A percentile compares a stretch with the other conserved stretches of the same genome.
These are phyloP conservation scores for Notodromas monacha DNA, from an alignment of 2,888 invertebrate species.

Conservation along the genomic window DNA sequence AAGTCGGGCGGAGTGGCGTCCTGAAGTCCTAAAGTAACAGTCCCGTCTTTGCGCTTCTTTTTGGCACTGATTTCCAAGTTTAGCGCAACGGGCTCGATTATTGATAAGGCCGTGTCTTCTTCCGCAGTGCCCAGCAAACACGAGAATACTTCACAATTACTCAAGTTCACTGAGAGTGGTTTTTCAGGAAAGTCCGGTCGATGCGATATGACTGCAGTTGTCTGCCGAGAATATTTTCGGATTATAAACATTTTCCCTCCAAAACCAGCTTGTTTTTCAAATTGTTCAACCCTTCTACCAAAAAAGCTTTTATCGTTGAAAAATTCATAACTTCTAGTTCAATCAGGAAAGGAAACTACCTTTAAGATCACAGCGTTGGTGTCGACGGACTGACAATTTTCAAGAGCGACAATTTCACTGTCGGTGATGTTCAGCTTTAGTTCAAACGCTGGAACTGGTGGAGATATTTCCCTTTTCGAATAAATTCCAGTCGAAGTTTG, in stretches of 20 bases:
- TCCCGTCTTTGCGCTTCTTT: no score
- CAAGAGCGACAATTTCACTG: conserved; percentile 74
- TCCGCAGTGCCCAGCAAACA: conserved; percentile 53
- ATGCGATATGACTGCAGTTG: conserved; percentile 57
- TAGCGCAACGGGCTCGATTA: conserved; percentile 66
- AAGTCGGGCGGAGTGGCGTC: no score
- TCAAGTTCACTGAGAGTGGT: conserved; percentile 52
- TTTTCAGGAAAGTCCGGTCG: conserved; percentile 30
- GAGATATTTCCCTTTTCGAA: conserved; percentile 17
- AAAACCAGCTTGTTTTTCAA: neutral
- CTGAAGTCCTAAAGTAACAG: no score
- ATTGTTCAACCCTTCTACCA: neutral
- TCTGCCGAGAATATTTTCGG: no score
- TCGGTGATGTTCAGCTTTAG: conserved; percentile 73
- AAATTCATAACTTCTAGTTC: no score
- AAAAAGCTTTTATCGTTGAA: no score
- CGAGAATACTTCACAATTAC: conserved; percentile 64
- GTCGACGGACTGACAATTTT: conserved; percentile 53
- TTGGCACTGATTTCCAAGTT: conserved; percentile 27
- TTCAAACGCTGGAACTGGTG: conserved; percentile 26
- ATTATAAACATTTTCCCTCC: neutral
- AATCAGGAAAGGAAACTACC: conserved; percentile 12
- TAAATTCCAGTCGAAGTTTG: conserved; percentile 17
- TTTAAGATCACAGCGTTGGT: conserved; percentile 66
- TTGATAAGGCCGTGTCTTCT: conserved; percentile 68